Percentiles rank a stretch among this genome's conserved stretches.
These are phyloP conservation scores for Petrophora chlorosata DNA, from an alignment of 2,888 invertebrate species.

Conservation along the genomic window DNA sequence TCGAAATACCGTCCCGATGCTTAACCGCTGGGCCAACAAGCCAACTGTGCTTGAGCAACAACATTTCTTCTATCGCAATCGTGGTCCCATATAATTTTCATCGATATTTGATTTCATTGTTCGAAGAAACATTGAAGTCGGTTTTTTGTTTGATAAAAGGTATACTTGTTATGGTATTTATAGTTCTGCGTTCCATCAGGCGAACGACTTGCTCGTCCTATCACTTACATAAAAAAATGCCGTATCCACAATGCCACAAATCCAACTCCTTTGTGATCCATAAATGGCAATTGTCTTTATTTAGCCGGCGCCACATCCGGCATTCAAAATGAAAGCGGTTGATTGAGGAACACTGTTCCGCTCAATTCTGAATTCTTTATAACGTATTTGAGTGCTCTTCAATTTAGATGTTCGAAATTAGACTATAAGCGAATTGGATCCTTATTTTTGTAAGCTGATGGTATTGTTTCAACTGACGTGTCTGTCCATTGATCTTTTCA, in stretches of 20 bases:
- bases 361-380: neutral
- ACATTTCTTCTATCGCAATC: too few relatives aligned
- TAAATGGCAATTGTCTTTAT: conserved; percentile 51
- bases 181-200: neutral
- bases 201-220: neutral
- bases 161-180: neutral
- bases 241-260: conserved; percentile 35
- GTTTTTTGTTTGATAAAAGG: neutral
- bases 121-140: too few relatives aligned
- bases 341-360: conserved; percentile 35
- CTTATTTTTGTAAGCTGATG: too few relatives aligned
- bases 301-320: conserved; percentile 42
- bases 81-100: too few relatives aligned
- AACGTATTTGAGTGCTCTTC: neutral
- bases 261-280: conserved; percentile 12
- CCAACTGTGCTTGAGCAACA: too few relatives aligned
- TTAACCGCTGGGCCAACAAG: too few relatives aligned
- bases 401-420: neutral
- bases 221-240: conserved; percentile 7
- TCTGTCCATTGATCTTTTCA: too few relatives aligned
- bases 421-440: neutral
- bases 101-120: too few relatives aligned
- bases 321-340: conserved; percentile 32
- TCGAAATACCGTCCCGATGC: too few relatives aligned
- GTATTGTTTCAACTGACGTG: too few relatives aligned